A percentile compares a stretch with the other conserved stretches of the same genome.
Conservation (phyloP, 2,797 vertebrate species). For the Podarcis lilfordi region DNA sequence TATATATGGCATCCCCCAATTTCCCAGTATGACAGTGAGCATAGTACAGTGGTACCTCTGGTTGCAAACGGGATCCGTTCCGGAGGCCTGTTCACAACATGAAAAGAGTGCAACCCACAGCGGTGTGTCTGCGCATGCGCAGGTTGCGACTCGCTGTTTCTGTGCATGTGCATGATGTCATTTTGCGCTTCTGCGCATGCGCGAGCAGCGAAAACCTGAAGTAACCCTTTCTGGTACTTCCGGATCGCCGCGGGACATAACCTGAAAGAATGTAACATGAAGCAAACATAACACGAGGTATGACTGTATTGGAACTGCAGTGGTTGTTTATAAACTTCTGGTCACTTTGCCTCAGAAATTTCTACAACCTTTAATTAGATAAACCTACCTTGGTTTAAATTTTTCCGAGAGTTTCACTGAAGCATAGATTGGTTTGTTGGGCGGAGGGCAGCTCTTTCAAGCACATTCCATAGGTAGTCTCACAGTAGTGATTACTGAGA, state of each 20-base stretch:
- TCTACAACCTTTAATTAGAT: slow-evolving; percentile 18
- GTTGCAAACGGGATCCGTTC: no score
- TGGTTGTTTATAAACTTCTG: slow-evolving; percentile 13
- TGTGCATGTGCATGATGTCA: no score
- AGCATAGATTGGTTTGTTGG: neutral
- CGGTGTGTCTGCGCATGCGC: no score
- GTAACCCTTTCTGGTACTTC: no score
- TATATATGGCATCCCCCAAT: neutral
- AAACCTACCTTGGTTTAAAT: slow-evolving; percentile 17
- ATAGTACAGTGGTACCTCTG: no score
- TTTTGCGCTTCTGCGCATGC: no score
- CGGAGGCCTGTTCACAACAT: no score
- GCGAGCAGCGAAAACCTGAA: no score
- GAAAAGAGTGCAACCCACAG: no score
- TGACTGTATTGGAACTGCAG: neutral
- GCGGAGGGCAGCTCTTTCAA: slow-evolving; percentile 16
- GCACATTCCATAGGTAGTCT: neutral
- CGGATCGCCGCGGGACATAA: no score
- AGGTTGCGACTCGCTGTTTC: rapidly evolving
- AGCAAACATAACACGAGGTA: no score
- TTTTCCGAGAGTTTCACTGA: slow-evolving; percentile 22
- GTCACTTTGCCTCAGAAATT: neutral
- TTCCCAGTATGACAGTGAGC: neutral
- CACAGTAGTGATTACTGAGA: slow-evolving; percentile 19
- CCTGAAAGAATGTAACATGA: no score